Evolutionary conservation across 2,888 invertebrate species (phyloP).

Genomic region (Dryadula phaetusa): DNA sequence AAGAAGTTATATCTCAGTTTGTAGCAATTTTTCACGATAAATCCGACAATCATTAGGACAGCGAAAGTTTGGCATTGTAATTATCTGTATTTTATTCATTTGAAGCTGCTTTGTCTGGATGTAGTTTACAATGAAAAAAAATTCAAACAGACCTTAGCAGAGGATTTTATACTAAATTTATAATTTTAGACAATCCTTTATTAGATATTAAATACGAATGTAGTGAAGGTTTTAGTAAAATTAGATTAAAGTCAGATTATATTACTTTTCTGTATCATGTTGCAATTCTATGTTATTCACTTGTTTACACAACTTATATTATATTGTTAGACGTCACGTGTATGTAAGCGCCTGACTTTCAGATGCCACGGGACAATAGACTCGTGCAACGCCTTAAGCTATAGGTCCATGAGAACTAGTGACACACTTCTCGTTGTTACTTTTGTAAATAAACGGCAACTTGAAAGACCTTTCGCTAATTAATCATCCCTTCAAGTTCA

Average conservation of each 20-base stretch:
- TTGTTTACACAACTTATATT: slow-evolving; percentile 27
- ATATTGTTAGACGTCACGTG: slow-evolving; percentile 23
- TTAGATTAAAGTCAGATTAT: background rate
- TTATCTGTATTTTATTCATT: background rate
- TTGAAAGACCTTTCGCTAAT: slow-evolving; percentile 34
- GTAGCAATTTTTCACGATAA: slow-evolving; percentile 29
- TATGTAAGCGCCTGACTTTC: slow-evolving; percentile 44
- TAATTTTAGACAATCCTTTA: background rate
- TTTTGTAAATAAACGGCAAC: slow-evolving; percentile 31
- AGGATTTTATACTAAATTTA: background rate
- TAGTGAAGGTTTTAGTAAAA: too few species aligned
- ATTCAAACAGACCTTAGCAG: background rate
- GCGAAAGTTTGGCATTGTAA: slow-evolving; percentile 16
- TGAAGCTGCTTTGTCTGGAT: background rate
- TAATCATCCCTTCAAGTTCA: slow-evolving; percentile 33
- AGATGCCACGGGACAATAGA: slow-evolving; percentile 41
- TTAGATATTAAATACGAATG: background rate
- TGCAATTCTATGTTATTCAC: background rate
- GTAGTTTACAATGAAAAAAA: background rate
- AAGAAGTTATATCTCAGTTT: slow-evolving; percentile 34
- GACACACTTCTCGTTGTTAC: slow-evolving; percentile 41
- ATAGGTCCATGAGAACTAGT: slow-evolving; percentile 41
- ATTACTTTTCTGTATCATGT: background rate
- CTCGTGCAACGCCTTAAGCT: slow-evolving; percentile 42
- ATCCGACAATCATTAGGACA: slow-evolving; percentile 15